phyloP scores from a whole-genome alignment of 2,113 vertebrate species.

The Carassius auratus region DNA sequence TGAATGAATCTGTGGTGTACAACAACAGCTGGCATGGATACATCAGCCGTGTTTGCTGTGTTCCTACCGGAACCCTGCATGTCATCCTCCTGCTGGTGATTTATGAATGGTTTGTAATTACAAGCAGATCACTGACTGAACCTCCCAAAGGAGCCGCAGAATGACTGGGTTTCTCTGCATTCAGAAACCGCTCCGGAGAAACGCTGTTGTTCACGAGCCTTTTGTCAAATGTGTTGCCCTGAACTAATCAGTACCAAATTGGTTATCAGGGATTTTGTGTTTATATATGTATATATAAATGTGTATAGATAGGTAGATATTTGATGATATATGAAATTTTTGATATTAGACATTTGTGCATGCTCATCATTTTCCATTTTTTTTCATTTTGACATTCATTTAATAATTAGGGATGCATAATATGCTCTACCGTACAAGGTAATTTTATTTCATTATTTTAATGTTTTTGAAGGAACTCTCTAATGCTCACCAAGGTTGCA shows the following conservation, averaged over 20 bases:
- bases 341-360: too few relatives aligned
- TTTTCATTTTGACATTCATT: too few relatives aligned
- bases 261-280: neutral
- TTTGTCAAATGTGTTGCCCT: neutral
- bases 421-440: neutral
- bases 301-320: too few relatives aligned
- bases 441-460: neutral
- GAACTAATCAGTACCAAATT: neutral
- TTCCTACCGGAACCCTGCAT: slow-evolving; percentile 31
- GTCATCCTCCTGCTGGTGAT: slow-evolving; percentile 35
- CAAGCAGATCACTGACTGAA: slow-evolving; percentile 25
- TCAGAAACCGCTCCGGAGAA: neutral
- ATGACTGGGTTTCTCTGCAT: slow-evolving; percentile 33
- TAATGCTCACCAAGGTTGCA: neutral
- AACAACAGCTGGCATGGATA: neutral
- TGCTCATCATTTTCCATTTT: too few relatives aligned
- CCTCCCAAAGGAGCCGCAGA: slow-evolving; percentile 35
- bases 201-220: neutral
- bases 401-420: neutral
- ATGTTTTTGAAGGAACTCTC: neutral
- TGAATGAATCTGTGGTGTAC: neutral
- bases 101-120: slow-evolving; percentile 55
- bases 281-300: too few relatives aligned
- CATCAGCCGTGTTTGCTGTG: slow-evolving; percentile 21
- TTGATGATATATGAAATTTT: too few relatives aligned